Conservation (phyloP, 2,797 vertebrate species). For the Hozukius guyotensis region DNA sequence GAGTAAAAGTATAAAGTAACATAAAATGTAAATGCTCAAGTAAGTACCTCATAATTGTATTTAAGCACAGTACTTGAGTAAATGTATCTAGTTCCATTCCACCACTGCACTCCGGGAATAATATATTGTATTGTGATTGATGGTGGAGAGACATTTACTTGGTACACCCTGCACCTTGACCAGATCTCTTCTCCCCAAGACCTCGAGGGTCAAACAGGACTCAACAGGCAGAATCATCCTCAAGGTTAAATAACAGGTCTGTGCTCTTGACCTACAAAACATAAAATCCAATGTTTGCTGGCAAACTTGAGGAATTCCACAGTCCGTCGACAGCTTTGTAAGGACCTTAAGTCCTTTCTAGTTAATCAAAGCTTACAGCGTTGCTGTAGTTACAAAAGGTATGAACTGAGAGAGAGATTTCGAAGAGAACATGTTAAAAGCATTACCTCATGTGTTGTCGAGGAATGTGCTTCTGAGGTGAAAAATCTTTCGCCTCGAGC, state of each 20-base stretch:
- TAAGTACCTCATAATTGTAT: too few relatives aligned
- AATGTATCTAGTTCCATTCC: too few relatives aligned
- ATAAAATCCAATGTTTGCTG: constrained; percentile 48
- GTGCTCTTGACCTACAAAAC: constrained; percentile 44
- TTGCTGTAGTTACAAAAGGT: neutral
- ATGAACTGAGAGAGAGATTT: neutral
- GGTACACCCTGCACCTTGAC: constrained; percentile 25
- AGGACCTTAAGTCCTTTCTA: neutral
- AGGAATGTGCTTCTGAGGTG: constrained; percentile 70
- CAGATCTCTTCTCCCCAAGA: neutral
- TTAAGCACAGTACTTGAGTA: too few relatives aligned
- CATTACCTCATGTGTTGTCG: constrained; percentile 70
- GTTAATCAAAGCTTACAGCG: constrained; percentile 10
- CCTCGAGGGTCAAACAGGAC: constrained; percentile 40
- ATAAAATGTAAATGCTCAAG: too few relatives aligned
- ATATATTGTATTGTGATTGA: neutral
- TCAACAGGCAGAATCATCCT: constrained; percentile 46
- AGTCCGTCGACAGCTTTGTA: constrained; percentile 14
- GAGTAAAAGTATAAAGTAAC: too few relatives aligned
- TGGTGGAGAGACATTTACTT: neutral
- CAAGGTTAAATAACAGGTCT: constrained; percentile 47
- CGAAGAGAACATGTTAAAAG: constrained; percentile 30
- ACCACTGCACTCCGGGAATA: neutral
- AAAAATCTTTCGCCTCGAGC: constrained; percentile 57
- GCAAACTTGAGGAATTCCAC: constrained; percentile 48